Percentiles rank a stretch among this genome's conserved stretches.
Conservation (phyloP, 1,140 invertebrate species). For the Aphaenogaster rudis region DNA sequence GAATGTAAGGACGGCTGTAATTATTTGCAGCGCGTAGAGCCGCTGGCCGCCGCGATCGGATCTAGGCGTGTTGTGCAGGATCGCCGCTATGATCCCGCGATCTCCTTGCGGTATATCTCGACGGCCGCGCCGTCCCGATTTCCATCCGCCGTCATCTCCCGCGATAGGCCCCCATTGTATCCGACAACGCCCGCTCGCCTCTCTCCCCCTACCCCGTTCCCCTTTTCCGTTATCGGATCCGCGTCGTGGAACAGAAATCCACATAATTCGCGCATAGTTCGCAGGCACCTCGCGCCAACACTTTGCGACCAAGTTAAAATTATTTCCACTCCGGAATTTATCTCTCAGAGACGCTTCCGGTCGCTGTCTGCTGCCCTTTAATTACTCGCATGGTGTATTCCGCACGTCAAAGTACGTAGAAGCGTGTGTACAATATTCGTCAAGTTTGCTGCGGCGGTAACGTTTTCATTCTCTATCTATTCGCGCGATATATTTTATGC, state of each 20-base stretch:
- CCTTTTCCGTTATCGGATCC: constrained; percentile 28
- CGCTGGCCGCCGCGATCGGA: constrained; percentile 68
- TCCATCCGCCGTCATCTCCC: constrained; percentile 57
- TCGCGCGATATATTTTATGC: neutral
- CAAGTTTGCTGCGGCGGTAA: neutral
- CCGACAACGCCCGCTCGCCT: constrained; percentile 46
- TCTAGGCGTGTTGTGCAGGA: constrained; percentile 63
- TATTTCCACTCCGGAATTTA: constrained; percentile 14
- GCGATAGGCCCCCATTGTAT: constrained; percentile 35
- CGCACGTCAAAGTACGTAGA: neutral
- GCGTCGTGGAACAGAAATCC: constrained; percentile 8
- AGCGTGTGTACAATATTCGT: neutral
- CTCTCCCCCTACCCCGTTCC: neutral
- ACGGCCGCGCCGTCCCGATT: constrained; percentile 52
- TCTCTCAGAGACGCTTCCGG: neutral
- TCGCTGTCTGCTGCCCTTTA: neutral
- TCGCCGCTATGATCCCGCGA: constrained; percentile 46
- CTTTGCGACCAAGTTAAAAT: constrained; percentile 19
- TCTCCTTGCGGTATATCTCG: constrained; percentile 69
- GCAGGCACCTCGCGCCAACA: neutral
- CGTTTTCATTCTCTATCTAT: neutral
- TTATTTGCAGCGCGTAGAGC: constrained; percentile 69
- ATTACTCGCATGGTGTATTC: neutral
- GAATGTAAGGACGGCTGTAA: constrained; percentile 74
- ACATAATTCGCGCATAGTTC: constrained; percentile 52